A percentile compares a stretch with the other conserved stretches of the same genome.
These are phyloP conservation scores for Dromaius novaehollandiae DNA, from an alignment of 2,113 vertebrate species.

Conservation along the genomic window DNA sequence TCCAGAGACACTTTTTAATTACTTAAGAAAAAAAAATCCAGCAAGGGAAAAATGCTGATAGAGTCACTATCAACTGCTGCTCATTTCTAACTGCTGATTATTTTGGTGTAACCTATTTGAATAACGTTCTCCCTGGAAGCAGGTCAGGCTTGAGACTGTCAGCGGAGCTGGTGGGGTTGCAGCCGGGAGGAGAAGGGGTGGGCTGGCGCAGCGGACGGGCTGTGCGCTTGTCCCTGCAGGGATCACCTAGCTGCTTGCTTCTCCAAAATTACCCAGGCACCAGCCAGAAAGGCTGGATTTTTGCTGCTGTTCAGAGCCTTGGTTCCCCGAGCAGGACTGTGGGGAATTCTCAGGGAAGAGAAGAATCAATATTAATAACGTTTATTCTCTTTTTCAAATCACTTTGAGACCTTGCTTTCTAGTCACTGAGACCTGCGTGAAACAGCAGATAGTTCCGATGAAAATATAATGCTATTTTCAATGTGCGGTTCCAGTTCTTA, in stretches of 20 bases:
- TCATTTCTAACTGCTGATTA: constrained; percentile 55
- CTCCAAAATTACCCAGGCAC: neutral
- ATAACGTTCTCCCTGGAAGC: neutral
- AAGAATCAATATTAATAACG: constrained; percentile 46
- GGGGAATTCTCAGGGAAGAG: constrained; percentile 22
- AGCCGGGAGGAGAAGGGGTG: neutral
- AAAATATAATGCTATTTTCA: constrained; percentile 2
- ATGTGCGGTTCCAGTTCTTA: neutral
- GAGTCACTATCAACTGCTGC: constrained; percentile 50
- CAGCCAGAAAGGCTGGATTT: neutral
- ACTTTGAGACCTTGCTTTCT: neutral
- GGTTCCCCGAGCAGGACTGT: neutral
- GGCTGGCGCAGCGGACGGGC: neutral
- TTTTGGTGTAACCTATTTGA: constrained; percentile 45
- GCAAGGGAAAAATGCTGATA: constrained; percentile 68
- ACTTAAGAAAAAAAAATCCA: constrained; percentile 80
- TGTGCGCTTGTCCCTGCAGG: neutral
- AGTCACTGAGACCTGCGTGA: neutral
- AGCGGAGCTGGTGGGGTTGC: neutral
- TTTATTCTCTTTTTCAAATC: constrained; percentile 46
- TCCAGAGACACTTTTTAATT: constrained; percentile 94
- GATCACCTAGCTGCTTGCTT: neutral
- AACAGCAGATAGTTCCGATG: neutral
- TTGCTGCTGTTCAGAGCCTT: neutral
- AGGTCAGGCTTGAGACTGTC: constrained; percentile 10